Base-by-base conservation (phyloP, 2,888 invertebrate species). In the Charanyca ferruginea region DNA sequence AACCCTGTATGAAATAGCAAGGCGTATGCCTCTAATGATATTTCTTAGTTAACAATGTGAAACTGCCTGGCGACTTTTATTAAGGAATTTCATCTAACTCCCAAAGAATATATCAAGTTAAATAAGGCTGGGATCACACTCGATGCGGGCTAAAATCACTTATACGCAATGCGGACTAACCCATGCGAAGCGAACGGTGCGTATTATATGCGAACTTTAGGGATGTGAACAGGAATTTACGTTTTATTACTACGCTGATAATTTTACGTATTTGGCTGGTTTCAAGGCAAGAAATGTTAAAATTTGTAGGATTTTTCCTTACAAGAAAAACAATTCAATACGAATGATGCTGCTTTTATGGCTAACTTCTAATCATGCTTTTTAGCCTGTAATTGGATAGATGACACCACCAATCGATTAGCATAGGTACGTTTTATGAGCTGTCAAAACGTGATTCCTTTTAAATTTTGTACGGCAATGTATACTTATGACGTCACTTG, bases 91-190 rank as follows among this genome's bases (percentile, higher is more conserved):
- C 28, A 66, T 60, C 1, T 38, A 42, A 28, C 18, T 35, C 2
- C 1, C 9, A 23, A 25, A 11, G 22, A 8, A 53, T 49, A 58
- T 41, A 28, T 47, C 18, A 52, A 35, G 22, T 35, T 20, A 18
- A 59, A 42, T 74, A 48, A 62, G 32, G 38, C 23, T 42, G 16
- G 22, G 42, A 41, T 9, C 28, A 28, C 13, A 54, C 48, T 41
- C 41, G 7, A n/a, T 35, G 23, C 8, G 20, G 23, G 35, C 8
- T 32, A 3, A 41, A 51, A 44, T 75, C 44, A 41, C 44, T 58
- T 77, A 42, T 70, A 71, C 77, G 77, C 73, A 77, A 53, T 73
- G 77, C 72, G 77, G 72, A 35, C 35, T 35, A 13, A 38, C 18
- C 42, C 20, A 25, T 18, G 49, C 13, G 2, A 72, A 11, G 49